Conservation (phyloP, 2,797 vertebrate species). For the Halcyon smyrnensis region DNA sequence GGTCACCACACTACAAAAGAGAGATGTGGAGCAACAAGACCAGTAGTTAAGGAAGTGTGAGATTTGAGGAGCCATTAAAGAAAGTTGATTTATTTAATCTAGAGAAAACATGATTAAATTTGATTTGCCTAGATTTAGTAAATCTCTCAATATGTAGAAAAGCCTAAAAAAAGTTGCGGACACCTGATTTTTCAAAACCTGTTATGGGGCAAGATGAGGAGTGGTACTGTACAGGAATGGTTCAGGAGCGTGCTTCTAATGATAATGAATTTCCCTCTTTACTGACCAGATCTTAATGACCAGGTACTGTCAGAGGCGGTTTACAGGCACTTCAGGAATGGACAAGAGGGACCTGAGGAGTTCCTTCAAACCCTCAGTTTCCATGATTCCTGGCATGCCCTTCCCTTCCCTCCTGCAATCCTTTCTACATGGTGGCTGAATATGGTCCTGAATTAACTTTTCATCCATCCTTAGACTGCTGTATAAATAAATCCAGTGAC, state of each 20-base stretch:
- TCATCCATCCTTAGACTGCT: neutral
- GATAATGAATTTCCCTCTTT: neutral
- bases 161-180: neutral
- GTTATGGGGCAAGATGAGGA: neutral
- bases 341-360: neutral
- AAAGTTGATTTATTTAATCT: neutral
- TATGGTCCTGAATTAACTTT: neutral
- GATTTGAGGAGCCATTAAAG: neutral
- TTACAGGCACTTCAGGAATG: neutral
- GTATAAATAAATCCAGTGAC: conserved; percentile 38
- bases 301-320: neutral
- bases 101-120: neutral
- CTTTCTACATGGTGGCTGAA: neutral
- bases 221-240: neutral
- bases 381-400: neutral
- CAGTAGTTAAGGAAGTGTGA: neutral
- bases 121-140: neutral
- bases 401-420: neutral
- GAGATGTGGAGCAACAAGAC: neutral
- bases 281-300: neutral
- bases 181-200: neutral
- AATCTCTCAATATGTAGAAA: neutral
- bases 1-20: neutral
- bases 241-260: neutral
- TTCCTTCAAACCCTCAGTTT: neutral